Evolutionary conservation across 1,140 invertebrate genomes (phyloP).

Genomic region (Penaeus indicus): DNA sequence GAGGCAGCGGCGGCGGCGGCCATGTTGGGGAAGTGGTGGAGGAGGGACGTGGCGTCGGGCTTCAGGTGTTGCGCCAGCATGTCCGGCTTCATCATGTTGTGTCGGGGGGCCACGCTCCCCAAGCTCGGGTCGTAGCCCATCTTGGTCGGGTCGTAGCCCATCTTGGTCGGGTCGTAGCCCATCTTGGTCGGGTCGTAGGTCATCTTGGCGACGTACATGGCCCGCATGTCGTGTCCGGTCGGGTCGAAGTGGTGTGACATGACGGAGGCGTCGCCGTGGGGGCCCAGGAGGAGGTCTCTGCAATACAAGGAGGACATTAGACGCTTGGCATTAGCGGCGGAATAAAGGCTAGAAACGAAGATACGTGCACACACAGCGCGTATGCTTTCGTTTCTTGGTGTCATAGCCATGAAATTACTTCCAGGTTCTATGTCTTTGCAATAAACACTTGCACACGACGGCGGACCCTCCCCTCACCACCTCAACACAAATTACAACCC

Average conservation of each 20-base stretch:
- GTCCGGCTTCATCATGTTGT: slow-evolving; percentile 42
- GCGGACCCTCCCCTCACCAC: no score
- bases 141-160: slow-evolving; percentile 55
- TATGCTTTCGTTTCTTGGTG: no score
- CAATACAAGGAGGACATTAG: not conserved
- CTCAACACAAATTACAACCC: no score
- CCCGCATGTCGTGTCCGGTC: slow-evolving; percentile 51
- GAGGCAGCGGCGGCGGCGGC: slow-evolving; percentile 53
- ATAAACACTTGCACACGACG: no score
- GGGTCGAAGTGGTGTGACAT: slow-evolving; percentile 56
- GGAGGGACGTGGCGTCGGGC: slow-evolving; percentile 49
- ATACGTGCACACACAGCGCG: no score
- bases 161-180: slow-evolving; percentile 53
- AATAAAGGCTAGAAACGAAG: no score
- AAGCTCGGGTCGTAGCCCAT: slow-evolving; percentile 54
- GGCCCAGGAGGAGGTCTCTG: slow-evolving; percentile 52
- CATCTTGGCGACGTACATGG: slow-evolving; percentile 59
- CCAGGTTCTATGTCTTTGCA: no score
- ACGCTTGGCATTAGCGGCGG: no score
- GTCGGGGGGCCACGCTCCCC: slow-evolving; percentile 29
- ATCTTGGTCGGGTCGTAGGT: slow-evolving; percentile 54
- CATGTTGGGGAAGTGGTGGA: slow-evolving; percentile 59
- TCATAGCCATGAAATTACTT: no score
- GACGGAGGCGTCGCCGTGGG: slow-evolving; percentile 46
- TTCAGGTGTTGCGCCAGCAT: slow-evolving; percentile 49